A percentile compares a stretch with the other conserved stretches of the same genome.
These are phyloP conservation scores for Psilanteris sp. DNA, from an alignment of 1,140 invertebrate species.

Conservation along the genomic window DNA sequence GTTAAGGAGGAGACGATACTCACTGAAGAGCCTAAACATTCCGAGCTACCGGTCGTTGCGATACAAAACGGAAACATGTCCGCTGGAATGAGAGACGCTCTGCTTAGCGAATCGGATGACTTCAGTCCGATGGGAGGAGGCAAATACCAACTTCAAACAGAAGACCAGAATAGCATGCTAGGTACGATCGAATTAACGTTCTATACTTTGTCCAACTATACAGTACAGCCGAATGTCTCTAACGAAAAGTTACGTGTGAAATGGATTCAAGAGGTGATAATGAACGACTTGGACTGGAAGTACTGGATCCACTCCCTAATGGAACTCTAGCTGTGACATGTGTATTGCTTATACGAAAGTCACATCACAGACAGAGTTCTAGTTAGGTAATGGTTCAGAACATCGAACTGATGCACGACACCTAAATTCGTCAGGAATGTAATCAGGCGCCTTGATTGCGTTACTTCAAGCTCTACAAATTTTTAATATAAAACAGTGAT, in stretches of 20 bases:
- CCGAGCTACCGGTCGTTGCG: constrained; percentile 59
- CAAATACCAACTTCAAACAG: constrained; percentile 85
- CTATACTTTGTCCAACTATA: constrained; percentile 41
- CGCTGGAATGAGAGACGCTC: constrained; percentile 81
- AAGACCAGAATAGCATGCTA: constrained; percentile 84
- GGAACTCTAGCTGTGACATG: constrained; percentile 90
- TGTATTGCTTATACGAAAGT: constrained; percentile 81
- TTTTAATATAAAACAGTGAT: too few relatives aligned
- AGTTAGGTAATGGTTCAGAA: constrained; percentile 83
- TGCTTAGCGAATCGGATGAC: constrained; percentile 84
- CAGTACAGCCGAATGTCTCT: constrained; percentile 11
- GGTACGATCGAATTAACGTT: constrained; percentile 71
- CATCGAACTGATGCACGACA: constrained; percentile 51
- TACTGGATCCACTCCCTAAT: constrained; percentile 81
- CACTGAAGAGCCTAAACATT: constrained; percentile 52
- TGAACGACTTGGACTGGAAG: constrained; percentile 9
- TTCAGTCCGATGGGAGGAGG: constrained; percentile 83
- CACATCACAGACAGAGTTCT: constrained; percentile 97
- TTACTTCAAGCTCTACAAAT: too few relatives aligned
- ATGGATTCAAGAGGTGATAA: constrained; percentile 12
- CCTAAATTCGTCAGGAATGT: constrained; percentile 24
- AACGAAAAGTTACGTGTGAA: constrained; percentile 18
- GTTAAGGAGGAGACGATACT: constrained; percentile 65
- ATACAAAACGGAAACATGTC: constrained; percentile 62
- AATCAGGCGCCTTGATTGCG: too few relatives aligned